Evolutionary conservation across 35 echinoderm and acorn worm genomes (phyloP).

Genomic region (Hemicentrotus pulcherrimus): DNA sequence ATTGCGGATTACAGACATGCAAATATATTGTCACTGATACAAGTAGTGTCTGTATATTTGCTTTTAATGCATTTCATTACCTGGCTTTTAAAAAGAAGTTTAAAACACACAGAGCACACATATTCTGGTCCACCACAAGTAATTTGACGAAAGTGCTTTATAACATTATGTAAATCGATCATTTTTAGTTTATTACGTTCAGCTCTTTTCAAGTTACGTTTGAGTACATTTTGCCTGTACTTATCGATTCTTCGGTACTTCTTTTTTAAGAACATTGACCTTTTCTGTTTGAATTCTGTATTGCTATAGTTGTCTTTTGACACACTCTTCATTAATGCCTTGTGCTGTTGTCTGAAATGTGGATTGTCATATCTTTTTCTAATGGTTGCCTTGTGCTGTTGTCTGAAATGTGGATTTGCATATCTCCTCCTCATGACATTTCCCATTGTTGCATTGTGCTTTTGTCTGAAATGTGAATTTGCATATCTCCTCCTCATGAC

Average conservation of each 20-base stretch:
- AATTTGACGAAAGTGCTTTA: constrained; percentile 33
- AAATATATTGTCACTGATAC: constrained; percentile 56
- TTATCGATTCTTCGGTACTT: not conserved
- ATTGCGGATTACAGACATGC: constrained; percentile 46
- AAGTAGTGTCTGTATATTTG: constrained; percentile 44
- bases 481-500: no score
- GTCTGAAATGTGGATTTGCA: no score
- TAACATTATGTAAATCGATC: not conserved
- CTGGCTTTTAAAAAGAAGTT: constrained; percentile 56
- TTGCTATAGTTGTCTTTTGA: not conserved
- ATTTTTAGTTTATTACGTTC: no score
- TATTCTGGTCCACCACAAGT: constrained; percentile 62
- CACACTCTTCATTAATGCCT: not conserved
- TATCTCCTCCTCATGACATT: no score
- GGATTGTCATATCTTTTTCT: not conserved
- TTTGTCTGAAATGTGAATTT: no score
- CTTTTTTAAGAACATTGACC: not conserved
- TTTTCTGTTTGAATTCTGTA: not conserved
- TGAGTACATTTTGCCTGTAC: not conserved
- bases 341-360: no score
- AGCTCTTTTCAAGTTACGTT: no score
- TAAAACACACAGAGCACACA: constrained; percentile 61
- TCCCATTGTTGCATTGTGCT: no score
- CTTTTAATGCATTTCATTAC: constrained; percentile 52
- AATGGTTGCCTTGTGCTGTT: no score